Conservation (phyloP, 2,113 vertebrate genomes). For the Megaptera novaeangliae region DNA sequence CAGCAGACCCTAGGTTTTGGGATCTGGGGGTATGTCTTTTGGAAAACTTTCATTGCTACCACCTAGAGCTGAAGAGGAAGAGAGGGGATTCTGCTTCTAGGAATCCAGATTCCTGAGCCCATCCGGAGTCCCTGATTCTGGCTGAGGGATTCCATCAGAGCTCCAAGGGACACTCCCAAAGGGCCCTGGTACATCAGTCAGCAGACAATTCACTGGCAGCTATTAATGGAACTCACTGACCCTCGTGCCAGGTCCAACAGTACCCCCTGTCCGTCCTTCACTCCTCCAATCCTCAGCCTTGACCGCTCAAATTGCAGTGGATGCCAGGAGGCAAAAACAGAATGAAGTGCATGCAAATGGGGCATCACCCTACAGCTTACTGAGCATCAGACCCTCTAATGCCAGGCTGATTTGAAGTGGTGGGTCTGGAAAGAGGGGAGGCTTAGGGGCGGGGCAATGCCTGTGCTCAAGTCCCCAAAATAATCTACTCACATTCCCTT, state of each 20-base stretch:
- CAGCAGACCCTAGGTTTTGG: accelerated
- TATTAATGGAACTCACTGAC: neutral
- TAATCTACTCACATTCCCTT: neutral
- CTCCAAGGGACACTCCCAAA: neutral
- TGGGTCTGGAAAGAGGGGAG: neutral
- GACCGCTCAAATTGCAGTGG: neutral
- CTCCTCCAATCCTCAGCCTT: neutral
- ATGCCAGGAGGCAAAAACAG: neutral
- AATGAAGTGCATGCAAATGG: neutral
- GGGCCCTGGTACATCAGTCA: neutral
- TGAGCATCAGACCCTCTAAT: neutral
- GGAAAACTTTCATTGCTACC: neutral
- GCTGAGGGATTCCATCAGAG: neutral
- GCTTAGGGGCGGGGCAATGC: accelerated
- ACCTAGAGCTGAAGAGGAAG: neutral
- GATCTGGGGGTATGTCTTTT: neutral
- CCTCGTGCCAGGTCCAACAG: accelerated
- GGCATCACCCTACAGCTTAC: neutral
- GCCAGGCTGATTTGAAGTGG: neutral
- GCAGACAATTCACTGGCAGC: neutral
- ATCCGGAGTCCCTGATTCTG: neutral
- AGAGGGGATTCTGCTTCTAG: neutral
- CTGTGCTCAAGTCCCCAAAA: neutral
- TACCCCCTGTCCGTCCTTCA: neutral
- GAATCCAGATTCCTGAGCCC: neutral